Evolutionary conservation across 2,888 invertebrate genomes (phyloP).

Genomic region (Eremobia ochroleuca): DNA sequence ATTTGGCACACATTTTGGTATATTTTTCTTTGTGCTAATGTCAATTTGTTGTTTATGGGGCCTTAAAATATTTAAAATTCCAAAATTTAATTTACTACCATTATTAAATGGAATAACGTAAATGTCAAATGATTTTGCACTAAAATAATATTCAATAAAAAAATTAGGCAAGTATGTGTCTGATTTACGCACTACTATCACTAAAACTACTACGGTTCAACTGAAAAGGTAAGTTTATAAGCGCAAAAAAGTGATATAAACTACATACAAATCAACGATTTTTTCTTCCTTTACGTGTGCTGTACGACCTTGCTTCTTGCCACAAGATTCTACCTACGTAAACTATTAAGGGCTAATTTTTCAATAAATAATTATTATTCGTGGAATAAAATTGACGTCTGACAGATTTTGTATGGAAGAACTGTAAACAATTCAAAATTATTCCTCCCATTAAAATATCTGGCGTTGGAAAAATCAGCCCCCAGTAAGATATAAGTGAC

Average conservation of each 20-base stretch:
- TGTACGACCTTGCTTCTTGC: background rate
- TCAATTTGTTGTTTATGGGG: background rate
- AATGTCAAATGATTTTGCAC: background rate
- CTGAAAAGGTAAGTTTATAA: background rate
- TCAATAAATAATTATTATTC: too few species aligned
- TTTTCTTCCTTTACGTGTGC: background rate
- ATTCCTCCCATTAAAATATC: too few species aligned
- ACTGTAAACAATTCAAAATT: too few species aligned
- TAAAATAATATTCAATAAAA: background rate
- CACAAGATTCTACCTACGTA: background rate
- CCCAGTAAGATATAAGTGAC: background rate
- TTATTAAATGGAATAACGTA: background rate
- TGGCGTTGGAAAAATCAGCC: too few species aligned
- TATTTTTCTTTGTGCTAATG: slow-evolving; percentile 24
- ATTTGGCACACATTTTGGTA: slow-evolving; percentile 63
- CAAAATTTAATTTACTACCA: background rate
- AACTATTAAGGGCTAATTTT: too few species aligned
- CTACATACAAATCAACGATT: background rate
- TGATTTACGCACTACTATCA: too few species aligned
- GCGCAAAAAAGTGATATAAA: background rate
- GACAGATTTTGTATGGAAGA: too few species aligned
- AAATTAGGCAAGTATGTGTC: background rate
- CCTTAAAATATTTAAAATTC: background rate
- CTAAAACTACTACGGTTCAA: background rate
- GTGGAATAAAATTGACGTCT: too few species aligned